phyloP scores from a whole-genome alignment of 2,113 vertebrate species.

The Anas platyrhynchos region DNA sequence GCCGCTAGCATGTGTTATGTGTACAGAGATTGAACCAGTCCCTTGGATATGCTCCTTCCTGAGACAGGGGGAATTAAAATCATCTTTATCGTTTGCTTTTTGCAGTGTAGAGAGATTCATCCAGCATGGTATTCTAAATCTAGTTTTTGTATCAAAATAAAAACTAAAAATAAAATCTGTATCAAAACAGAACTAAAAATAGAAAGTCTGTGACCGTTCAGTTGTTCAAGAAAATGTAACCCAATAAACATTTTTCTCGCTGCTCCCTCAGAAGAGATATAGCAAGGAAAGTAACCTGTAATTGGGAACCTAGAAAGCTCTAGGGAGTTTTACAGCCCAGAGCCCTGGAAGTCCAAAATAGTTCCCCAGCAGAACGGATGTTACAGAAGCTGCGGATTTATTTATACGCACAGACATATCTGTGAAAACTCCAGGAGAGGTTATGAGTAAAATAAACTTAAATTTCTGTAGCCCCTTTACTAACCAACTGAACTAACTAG shows the following conservation, averaged over 20 bases:
- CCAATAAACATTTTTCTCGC: background rate
- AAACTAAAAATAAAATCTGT: background rate
- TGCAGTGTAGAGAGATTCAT: background rate
- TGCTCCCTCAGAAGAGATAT: constrained; percentile 1
- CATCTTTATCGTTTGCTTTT: background rate
- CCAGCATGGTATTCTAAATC: background rate
- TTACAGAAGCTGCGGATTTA: background rate
- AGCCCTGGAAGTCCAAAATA: background rate
- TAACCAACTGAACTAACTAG: background rate
- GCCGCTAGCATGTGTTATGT: background rate
- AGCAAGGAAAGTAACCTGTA: background rate
- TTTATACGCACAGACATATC: background rate
- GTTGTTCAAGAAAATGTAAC: background rate
- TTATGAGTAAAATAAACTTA: background rate
- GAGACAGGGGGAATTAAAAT: constrained; percentile 6
- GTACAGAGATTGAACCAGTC: background rate
- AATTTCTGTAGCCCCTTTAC: background rate
- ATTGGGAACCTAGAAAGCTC: background rate
- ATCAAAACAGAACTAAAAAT: constrained; percentile 16
- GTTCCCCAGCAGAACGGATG: background rate
- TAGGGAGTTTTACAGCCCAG: background rate
- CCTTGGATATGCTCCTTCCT: background rate
- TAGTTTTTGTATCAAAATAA: background rate
- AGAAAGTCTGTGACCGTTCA: background rate
- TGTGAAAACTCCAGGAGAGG: background rate